phyloP scores from a whole-genome alignment of 2,888 invertebrate species.

The Endotricha flammealis region DNA sequence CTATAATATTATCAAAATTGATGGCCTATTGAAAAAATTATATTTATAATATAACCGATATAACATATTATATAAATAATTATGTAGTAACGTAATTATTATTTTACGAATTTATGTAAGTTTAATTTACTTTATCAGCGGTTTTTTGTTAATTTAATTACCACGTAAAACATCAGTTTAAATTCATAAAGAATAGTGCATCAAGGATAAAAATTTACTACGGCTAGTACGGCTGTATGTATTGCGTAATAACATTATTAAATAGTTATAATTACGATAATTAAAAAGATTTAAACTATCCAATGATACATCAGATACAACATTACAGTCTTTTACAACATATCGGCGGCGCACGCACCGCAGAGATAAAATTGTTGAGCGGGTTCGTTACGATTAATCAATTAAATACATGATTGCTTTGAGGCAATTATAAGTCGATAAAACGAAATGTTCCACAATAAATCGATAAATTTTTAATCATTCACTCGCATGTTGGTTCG shows the following conservation, averaged over 20 bases:
- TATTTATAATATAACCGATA: too few relatives aligned
- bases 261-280: not conserved
- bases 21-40: too few relatives aligned
- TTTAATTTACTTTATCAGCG: too few relatives aligned
- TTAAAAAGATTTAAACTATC: not conserved
- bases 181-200: too few relatives aligned
- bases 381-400: slow-evolving; percentile 5
- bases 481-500: slow-evolving; percentile 21
- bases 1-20: too few relatives aligned
- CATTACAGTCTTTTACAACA: not conserved
- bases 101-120: too few relatives aligned
- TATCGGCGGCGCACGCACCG: not conserved
- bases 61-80: too few relatives aligned
- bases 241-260: not conserved
- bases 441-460: slow-evolving; percentile 6
- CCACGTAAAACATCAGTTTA: too few relatives aligned
- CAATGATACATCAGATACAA: not conserved
- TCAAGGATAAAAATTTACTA: too few relatives aligned
- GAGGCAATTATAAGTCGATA: slow-evolving; percentile 10
- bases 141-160: too few relatives aligned
- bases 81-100: too few relatives aligned
- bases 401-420: slow-evolving; percentile 6
- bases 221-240: too few relatives aligned
- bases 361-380: slow-evolving; percentile 2
- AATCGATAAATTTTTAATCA: slow-evolving; percentile 29